phyloP scores from a whole-genome alignment of 2,797 vertebrate genomes.

The Monodelphis domestica region DNA sequence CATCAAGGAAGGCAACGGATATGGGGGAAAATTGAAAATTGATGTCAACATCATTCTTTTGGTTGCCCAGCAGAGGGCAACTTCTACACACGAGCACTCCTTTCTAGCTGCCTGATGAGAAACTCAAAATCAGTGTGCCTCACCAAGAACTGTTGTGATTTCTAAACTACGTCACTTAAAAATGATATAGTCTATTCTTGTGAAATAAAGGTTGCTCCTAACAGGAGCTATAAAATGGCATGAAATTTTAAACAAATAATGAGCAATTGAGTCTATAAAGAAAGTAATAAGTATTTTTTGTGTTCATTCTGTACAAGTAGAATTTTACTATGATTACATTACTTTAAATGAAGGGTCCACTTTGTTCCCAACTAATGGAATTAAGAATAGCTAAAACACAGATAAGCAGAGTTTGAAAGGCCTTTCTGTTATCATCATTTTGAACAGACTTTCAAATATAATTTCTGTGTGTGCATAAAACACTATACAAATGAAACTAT shows the following conservation, averaged over 20 bases:
- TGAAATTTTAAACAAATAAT: conserved; percentile 53
- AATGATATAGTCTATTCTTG: conserved; percentile 19
- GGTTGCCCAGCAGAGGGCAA: conserved; percentile 87
- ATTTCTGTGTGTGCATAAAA: not conserved
- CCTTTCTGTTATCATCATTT: conserved; percentile 10
- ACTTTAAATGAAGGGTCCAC: conserved; percentile 46
- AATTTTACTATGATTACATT: not conserved
- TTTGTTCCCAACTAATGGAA: conserved; percentile 25
- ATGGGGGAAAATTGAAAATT: conserved; percentile 63
- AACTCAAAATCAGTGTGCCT: conserved; percentile 18
- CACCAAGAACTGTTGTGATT: conserved; percentile 25
- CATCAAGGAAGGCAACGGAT: conserved; percentile 42
- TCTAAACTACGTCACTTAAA: conserved; percentile 47
- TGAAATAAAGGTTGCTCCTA: conserved; percentile 52
- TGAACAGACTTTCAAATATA: conserved; percentile 12
- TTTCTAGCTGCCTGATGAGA: conserved; percentile 36
- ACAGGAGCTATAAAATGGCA: conserved; percentile 54
- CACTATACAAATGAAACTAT: not conserved
- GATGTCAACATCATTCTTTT: conserved; percentile 66
- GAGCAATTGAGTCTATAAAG: conserved; percentile 52
- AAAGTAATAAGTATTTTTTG: conserved; percentile 58
- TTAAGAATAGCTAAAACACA: conserved; percentile 11
- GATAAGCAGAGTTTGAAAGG: conserved; percentile 11
- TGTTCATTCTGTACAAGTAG: conserved; percentile 44
- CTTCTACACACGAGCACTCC: conserved; percentile 75